phyloP scores from a whole-genome alignment of 1,140 invertebrate species.

The Homarus americanus region DNA sequence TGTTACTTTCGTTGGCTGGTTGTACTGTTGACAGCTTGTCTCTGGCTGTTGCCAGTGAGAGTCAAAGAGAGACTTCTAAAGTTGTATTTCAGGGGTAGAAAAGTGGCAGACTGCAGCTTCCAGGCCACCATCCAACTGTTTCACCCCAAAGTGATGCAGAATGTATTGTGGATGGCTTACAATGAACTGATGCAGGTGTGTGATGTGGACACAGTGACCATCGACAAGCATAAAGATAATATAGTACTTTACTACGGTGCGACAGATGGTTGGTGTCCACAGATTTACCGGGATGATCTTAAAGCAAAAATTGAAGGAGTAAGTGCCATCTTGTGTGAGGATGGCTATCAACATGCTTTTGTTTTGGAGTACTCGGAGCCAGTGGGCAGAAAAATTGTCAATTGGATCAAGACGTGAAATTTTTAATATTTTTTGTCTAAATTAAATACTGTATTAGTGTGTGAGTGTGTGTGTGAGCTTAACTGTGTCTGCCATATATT shows the following conservation, averaged over 20 bases:
- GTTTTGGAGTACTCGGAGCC: conserved; percentile 22
- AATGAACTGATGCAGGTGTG: conserved; percentile 13
- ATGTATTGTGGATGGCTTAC: conserved; percentile 62
- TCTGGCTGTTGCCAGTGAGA: conserved; percentile 18
- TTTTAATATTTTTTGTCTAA: background rate
- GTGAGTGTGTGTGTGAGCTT: too few species aligned
- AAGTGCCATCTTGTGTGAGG: conserved; percentile 23
- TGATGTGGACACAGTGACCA: background rate
- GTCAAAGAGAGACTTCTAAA: background rate
- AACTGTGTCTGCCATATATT: too few species aligned
- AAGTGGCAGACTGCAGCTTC: background rate
- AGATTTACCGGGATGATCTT: conserved; percentile 15
- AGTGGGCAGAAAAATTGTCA: conserved; percentile 6
- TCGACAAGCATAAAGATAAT: conserved; percentile 29
- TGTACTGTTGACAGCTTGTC: background rate
- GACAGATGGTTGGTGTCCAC: conserved; percentile 37
- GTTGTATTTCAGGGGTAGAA: conserved; percentile 1
- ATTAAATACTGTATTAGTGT: too few species aligned
- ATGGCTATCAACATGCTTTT: conserved; percentile 42
- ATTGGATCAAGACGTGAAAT: conserved; percentile 33
- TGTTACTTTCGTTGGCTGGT: conserved; percentile 44
- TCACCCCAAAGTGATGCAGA: conserved; percentile 45
- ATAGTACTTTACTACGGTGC: conserved; percentile 52
- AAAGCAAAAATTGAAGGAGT: conserved; percentile 13
- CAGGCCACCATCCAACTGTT: conserved; percentile 41